Evolutionary conservation across 2,797 vertebrate species (phyloP).

Genomic region (Synanceia verrucosa): DNA sequence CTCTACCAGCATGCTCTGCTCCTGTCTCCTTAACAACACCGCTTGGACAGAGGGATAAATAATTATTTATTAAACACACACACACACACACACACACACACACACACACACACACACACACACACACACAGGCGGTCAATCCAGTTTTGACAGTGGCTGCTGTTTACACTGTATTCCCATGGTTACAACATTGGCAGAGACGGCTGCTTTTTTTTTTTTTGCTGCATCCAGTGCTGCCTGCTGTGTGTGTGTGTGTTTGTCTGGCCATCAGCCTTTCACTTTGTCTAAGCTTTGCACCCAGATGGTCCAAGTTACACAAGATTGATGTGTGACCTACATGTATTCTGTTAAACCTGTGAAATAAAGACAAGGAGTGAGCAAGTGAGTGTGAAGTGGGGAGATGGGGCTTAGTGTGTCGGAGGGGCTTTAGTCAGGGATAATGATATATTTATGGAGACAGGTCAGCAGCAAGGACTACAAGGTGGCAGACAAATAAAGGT

Average conservation of each 20-base stretch:
- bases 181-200: conserved; percentile 53
- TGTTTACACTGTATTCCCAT: conserved; percentile 76
- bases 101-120: conserved; percentile 39
- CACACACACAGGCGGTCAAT: conserved; percentile 35
- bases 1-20: conserved; percentile 28
- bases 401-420: conserved; percentile 21
- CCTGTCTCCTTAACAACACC: conserved; percentile 36
- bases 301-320: conserved; percentile 68
- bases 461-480: conserved; percentile 38
- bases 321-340: conserved; percentile 71
- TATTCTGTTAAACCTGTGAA: conserved; percentile 57
- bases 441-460: conserved; percentile 55
- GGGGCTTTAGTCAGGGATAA: conserved; percentile 47
- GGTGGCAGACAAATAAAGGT: conserved; percentile 53
- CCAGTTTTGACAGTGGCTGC: conserved; percentile 44
- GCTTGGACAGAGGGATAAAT: conserved; percentile 46
- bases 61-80: conserved; percentile 63
- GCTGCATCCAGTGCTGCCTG: neutral
- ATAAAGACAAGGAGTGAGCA: conserved; percentile 34
- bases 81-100: conserved; percentile 36
- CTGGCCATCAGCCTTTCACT: conserved; percentile 43
- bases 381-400: conserved; percentile 21
- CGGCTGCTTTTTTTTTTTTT: conserved; percentile 19
- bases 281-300: conserved; percentile 58
- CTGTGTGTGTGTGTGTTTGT: conserved; percentile 32